Evolutionary conservation across 2,113 vertebrate genomes (phyloP).

Genomic region (Bufo bufo): DNA sequence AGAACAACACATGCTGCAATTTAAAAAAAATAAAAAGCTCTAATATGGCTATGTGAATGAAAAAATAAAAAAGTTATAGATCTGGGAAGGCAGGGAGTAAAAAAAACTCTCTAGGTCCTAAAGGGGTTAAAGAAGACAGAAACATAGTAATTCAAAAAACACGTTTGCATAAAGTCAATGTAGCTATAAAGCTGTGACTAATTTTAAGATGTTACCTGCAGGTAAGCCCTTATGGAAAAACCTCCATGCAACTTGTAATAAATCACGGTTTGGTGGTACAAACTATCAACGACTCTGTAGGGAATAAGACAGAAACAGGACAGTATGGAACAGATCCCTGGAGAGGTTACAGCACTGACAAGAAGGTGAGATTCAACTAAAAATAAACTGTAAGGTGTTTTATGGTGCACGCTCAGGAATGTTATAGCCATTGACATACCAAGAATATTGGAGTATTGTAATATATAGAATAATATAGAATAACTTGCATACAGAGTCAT

Average conservation of each 20-base stretch:
- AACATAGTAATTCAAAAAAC: too few relatives aligned
- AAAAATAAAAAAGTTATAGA: too few relatives aligned
- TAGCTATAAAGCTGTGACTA: neutral
- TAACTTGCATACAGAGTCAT: neutral
- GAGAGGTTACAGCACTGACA: constrained; percentile 6
- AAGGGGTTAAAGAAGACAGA: too few relatives aligned
- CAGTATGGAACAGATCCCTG: neutral
- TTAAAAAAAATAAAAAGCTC: too few relatives aligned
- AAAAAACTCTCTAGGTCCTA: too few relatives aligned
- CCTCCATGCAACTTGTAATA: neutral
- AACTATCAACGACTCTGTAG: constrained; percentile 1
- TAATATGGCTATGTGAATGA: too few relatives aligned
- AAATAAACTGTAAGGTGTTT: neutral
- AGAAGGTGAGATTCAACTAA: neutral
- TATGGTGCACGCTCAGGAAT: neutral
- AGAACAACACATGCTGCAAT: too few relatives aligned
- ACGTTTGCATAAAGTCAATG: neutral
- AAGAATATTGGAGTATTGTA: neutral
- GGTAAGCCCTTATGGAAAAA: constrained; percentile 3
- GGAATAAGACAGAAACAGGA: constrained; percentile 7
- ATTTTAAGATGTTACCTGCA: neutral
- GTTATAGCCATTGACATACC: neutral
- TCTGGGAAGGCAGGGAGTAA: too few relatives aligned
- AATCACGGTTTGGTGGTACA: constrained; percentile 5
- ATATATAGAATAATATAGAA: neutral